These are phyloP conservation scores for Phocides pigmalion DNA, from an alignment of 1,140 invertebrate genomes.

Conservation along the genomic window DNA sequence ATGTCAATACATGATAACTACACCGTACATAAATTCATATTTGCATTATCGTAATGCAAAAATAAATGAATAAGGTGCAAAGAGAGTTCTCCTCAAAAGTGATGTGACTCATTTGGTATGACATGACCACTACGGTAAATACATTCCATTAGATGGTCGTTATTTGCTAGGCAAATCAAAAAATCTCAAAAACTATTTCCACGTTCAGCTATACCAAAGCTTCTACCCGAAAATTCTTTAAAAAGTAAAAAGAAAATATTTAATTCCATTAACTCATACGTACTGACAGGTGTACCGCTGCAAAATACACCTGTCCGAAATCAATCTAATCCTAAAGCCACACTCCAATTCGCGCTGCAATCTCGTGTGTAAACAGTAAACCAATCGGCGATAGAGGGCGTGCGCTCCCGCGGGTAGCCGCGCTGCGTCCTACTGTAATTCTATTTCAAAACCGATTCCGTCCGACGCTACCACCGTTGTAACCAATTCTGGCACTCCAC, in stretches of 20 bases:
- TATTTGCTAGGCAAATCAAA: too few species aligned
- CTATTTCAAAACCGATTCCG: slow-evolving; percentile 37
- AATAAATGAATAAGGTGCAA: too few species aligned
- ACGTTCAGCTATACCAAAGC: neutral
- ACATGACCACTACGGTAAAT: too few species aligned
- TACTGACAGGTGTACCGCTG: neutral
- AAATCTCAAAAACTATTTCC: too few species aligned
- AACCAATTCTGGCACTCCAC: slow-evolving; percentile 6
- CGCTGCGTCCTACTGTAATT: slow-evolving; percentile 19
- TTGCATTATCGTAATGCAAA: too few species aligned
- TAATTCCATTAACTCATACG: slow-evolving; percentile 12
- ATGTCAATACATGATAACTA: too few species aligned
- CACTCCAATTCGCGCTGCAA: slow-evolving; percentile 44
- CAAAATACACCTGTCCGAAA: slow-evolving; percentile 14
- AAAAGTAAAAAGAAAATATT: slow-evolving; percentile 6
- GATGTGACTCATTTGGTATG: too few species aligned
- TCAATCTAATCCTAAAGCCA: slow-evolving; percentile 34
- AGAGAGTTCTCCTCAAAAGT: too few species aligned
- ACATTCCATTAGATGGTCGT: too few species aligned
- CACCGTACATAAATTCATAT: too few species aligned
- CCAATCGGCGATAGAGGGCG: slow-evolving; percentile 40
- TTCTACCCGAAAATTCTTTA: neutral
- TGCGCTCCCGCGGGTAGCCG: slow-evolving; percentile 19
- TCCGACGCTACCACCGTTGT: slow-evolving; percentile 26
- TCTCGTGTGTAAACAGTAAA: slow-evolving; percentile 52